phyloP scores from a whole-genome alignment of 2,113 vertebrate genomes.

The Spheniscus mendiculus region DNA sequence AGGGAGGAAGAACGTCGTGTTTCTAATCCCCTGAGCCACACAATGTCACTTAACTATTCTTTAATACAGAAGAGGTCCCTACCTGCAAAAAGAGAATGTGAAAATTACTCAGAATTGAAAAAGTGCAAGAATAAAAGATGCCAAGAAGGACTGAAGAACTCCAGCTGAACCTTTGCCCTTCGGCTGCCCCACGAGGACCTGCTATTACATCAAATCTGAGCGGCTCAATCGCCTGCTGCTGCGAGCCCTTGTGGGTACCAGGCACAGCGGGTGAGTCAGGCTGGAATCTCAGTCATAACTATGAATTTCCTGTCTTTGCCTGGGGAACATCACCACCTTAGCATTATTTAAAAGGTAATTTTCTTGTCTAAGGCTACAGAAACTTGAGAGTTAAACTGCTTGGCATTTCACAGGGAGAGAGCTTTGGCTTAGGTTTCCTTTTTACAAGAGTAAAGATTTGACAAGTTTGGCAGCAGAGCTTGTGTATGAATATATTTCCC shows the following conservation, averaged over 20 bases:
- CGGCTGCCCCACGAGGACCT: neutral
- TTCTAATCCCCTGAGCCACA: neutral
- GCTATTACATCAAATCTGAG: neutral
- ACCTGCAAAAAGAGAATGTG: neutral
- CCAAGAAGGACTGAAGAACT: neutral
- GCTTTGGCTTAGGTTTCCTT: conserved; percentile 59
- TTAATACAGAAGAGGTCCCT: neutral
- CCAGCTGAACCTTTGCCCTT: conserved; percentile 8
- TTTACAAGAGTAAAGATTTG: conserved; percentile 69
- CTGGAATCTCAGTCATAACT: neutral
- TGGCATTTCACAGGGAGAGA: conserved; percentile 57
- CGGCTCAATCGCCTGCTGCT: neutral
- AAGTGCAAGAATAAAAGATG: neutral
- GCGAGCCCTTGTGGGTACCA: neutral
- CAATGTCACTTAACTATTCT: neutral
- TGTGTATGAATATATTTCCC: conserved; percentile 55
- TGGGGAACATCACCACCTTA: neutral
- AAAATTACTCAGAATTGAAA: neutral
- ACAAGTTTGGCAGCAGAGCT: conserved; percentile 65
- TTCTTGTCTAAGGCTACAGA: conserved; percentile 30
- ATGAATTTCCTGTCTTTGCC: conserved; percentile 30
- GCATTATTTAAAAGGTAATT: conserved; percentile 41
- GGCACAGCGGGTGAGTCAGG: neutral
- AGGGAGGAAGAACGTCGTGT: neutral
- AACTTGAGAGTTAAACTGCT: conserved; percentile 56